phyloP scores from a whole-genome alignment of 2,113 vertebrate species.

The Galemys pyrenaicus region DNA sequence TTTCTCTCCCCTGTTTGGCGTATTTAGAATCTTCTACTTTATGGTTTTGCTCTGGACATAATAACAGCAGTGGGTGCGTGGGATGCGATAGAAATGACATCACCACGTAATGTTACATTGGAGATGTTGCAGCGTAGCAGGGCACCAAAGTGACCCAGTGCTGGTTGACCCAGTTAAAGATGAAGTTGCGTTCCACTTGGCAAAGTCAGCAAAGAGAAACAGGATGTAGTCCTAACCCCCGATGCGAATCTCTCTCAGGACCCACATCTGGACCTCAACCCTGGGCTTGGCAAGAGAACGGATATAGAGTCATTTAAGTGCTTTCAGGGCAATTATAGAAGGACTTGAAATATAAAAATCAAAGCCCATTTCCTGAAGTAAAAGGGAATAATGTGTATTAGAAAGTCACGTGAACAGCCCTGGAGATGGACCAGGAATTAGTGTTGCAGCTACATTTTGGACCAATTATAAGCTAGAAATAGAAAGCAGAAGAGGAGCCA shows the following conservation, averaged over 20 bases:
- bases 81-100: background rate
- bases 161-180: background rate
- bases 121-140: background rate
- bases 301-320: background rate
- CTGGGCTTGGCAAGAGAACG: background rate
- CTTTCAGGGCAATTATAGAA: background rate
- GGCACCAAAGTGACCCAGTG: no score
- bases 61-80: background rate
- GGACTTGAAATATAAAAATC: background rate
- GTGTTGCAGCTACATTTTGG: conserved; percentile 42
- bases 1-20: background rate
- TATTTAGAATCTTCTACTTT: background rate
- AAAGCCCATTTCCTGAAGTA: conserved; percentile 12
- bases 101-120: background rate
- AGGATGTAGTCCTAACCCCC: background rate
- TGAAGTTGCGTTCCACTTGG: background rate
- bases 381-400: background rate
- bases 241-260: background rate
- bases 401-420: background rate
- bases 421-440: conserved; percentile 18
- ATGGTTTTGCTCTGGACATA: background rate
- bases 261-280: background rate
- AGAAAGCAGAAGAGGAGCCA: conserved; percentile 53
- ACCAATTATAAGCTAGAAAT: conserved; percentile 48
- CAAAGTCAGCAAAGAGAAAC: background rate